Base-by-base conservation (phyloP, 2,888 invertebrate species). In the Poecilobothrus nobilitatus region DNA sequence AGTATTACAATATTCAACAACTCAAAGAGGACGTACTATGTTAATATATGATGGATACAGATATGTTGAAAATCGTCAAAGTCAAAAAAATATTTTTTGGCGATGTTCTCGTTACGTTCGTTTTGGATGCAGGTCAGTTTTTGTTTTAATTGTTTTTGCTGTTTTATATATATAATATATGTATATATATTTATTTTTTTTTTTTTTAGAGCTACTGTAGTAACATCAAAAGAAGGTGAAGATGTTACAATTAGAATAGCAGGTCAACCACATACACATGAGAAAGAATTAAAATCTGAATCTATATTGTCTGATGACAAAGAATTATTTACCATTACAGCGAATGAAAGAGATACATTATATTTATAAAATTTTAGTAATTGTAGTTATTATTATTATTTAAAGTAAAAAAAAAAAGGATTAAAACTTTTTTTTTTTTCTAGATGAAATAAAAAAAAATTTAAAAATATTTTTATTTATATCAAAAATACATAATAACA, bases 31-130 rank as follows among this genome's bases (percentile, higher is more conserved):
- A 2, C 77, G 82, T 4, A 77, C 79, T 1, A 82, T 82, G 82
- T 73, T 82, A 64, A 77, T 81, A 22, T 81, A 81, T 72, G 79
- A 79, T 66, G 82, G 82, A 1, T 82, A 81, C 72, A 76, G 80
- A 66, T 82, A 81, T 71, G 82, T 82, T 9, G 80, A 81, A 44
- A 82, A 82, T 73, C 78, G 81, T 0, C 81, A 82, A 72, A 81
- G 81, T 65, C 76, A 78, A 44, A 82, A 81, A 69, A 81, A 82
- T 68, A 78, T 80, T 65, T 82, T 82, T 72, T 82, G 82, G 82
- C 77, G 82, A 5, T 82, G 82, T 71, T 80, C 81, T 0, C 77
- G 81, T 22, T 82, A 82, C 70, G 81, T 81, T 1, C 81, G 80
- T 72, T 80, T 78, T 70, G 78, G 78, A 27, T 82, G 82, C 72